Evolutionary conservation across 2,797 vertebrate species (phyloP), one percentile per base, ranked within the genome.

Genomic region (Arctocebus calabarensis): DNA sequence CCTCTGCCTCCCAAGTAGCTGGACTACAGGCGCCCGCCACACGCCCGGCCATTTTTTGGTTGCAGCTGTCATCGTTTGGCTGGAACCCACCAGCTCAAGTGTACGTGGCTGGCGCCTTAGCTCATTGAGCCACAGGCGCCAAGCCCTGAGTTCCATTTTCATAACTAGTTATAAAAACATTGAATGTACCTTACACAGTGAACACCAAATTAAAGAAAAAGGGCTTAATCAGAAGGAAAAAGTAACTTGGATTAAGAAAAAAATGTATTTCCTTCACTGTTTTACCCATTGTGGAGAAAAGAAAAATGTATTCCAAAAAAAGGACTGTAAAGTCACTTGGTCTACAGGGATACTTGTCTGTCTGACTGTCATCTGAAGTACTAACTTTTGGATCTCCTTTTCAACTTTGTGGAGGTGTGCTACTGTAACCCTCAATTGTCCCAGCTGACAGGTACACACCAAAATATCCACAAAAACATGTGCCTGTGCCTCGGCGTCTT

Each of bases 131-230:
- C n/a, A n/a, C n/a, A n/a, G n/a, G n/a, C n/a, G n/a, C n/a, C n/a
- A n/a, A n/a, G n/a, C n/a, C n/a, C 23, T 52, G 66, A 94, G 43
- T 84, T 84, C 57, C 37, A 66, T 64, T 91, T 91, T 78, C 77
- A 91, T n/a, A 25, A 48, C 71, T 84, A 83, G 32, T 91, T 91
- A 3, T 73, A 57, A 94, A 73, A 94, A 66, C 27, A 78, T 9
- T 29, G 5, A 78, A 66, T 62, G 77, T 86, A 71, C 70, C 90
- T 71, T 74, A 61, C 7, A 84, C 25, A 74, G n/a, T 48, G 25
- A 52, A 88, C n/a, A 94, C 27, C 75, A 91, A 55, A 71, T 83
- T 66, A 59, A 91, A 84, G 20, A 29, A 37, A 87, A 89, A 83
- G 13, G 57, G 25, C 55, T 88, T 79, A 84, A 91, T 66, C 27